Base-by-base conservation (phyloP, 2,113 vertebrate species). In the Meles meles region DNA sequence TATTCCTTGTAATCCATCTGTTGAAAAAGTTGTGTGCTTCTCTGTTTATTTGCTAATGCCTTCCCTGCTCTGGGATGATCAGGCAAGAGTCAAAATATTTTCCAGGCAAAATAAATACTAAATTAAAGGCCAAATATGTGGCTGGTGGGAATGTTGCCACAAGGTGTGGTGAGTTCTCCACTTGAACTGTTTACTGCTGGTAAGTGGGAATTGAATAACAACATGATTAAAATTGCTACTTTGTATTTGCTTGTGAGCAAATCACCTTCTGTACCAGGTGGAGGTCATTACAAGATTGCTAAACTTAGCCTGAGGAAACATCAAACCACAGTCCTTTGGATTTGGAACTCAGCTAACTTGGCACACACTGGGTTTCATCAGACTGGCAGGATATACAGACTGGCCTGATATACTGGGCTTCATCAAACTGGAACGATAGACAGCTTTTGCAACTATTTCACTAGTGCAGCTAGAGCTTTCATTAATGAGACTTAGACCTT, bases 1-100 rank as follows among this genome's bases (percentile, higher is more conserved):
- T 93, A 69, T 97, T 97, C 97, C 95, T 97, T 98, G 97, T 98
- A 98, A 98, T 98, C 98, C 98, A 98, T 98, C 98, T 98, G 98
- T 98, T 98, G 98, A 98, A 97, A 98, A 98, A 98, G 97, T 97
- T 98, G 96, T 97, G 90, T 98, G 95, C 98, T 98, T 98, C 98
- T 98, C 97, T 95, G 95, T 98, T 98, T 98, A 98, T 98, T 98
- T 98, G 96, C 96, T 98, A 98, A 98, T 98, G 93, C 21, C 31
- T 92, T 82, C 96, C 90, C 95, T 96, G 87, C 97, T 98, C 74
- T 94, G 95, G 83, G 96, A 97, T 94, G 96, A 98, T 98, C 98
- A 98, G 86, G 97, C 96, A 97, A 42, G 93, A 98, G 94, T 93
- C 97, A 98, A 98, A 96, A 98, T 98, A 96, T 98, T 97, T 98